Evolutionary conservation across 2,797 vertebrate species (phyloP).

Genomic region (Anas acuta): DNA sequence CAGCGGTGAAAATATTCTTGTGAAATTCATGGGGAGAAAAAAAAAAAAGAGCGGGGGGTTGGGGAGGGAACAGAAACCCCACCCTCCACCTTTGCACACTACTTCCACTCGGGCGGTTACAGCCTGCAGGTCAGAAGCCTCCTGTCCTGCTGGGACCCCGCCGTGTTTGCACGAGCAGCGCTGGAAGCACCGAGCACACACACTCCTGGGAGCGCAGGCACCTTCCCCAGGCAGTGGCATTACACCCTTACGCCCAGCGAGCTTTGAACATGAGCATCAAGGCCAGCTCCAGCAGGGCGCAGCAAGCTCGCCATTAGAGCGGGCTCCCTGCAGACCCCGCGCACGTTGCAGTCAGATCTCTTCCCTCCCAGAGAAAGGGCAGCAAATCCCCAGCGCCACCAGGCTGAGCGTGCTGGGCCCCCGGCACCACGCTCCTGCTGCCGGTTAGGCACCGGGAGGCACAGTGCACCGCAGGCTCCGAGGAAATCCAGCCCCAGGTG

Average conservation of each 20-base stretch:
- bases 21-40: not conserved
- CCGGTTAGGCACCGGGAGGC: not conserved
- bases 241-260: rapidly evolving
- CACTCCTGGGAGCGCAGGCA: not conserved
- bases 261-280: rapidly evolving
- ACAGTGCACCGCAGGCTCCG: not conserved
- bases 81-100: not conserved
- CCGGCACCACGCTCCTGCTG: not conserved
- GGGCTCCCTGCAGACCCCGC: not conserved
- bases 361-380: conserved; percentile 11
- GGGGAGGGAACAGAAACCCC: not conserved
- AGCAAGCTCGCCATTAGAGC: not conserved
- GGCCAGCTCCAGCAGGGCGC: not conserved
- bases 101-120: rapidly evolving
- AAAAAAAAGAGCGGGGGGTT: too few species aligned
- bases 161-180: rapidly evolving
- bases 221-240: rapidly evolving
- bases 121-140: rapidly evolving
- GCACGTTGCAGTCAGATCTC: not conserved
- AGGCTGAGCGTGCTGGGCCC: rapidly evolving
- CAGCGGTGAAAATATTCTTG: not conserved
- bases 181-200: not conserved
- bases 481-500: not conserved
- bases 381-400: conserved; percentile 29
- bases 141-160: too few species aligned